Evolutionary conservation across 2,113 vertebrate genomes (phyloP).

Genomic region (Lepidothrix coronata): DNA sequence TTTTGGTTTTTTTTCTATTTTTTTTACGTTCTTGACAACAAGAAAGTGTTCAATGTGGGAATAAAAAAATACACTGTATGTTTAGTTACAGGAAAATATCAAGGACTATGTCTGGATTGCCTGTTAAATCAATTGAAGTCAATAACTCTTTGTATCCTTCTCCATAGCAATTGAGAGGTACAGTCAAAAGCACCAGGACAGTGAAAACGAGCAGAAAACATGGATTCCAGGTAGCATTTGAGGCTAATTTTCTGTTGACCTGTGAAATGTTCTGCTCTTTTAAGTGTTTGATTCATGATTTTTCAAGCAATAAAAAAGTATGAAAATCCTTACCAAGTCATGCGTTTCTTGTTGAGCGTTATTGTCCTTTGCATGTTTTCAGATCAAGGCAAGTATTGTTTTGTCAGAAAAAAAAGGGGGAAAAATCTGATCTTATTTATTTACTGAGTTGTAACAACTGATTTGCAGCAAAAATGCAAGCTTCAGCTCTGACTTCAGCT

Average conservation of each 20-base stretch:
- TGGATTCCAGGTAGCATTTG: conserved; percentile 84
- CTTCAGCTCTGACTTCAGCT: not conserved
- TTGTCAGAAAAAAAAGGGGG: not conserved
- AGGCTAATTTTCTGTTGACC: not conserved
- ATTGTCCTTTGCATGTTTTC: not conserved
- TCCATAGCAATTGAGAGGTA: conserved; percentile 83
- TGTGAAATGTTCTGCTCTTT: not conserved
- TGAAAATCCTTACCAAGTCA: not conserved
- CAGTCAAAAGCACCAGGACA: conserved; percentile 80
- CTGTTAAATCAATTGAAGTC: not conserved
- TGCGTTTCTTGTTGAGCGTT: not conserved
- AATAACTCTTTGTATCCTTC: not conserved
- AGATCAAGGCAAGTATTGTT: not conserved
- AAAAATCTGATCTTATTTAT: not conserved
- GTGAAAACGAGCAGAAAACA: conserved; percentile 40
- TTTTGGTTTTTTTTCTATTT: not conserved
- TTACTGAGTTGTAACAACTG: not conserved
- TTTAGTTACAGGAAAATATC: not conserved
- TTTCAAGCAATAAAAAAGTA: not conserved
- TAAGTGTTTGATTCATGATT: not conserved
- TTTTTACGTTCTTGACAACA: not conserved
- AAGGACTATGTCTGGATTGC: not conserved
- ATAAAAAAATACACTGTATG: not conserved
- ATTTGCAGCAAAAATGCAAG: not conserved
- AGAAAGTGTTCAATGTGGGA: not conserved